Evolutionary conservation across 2,113 vertebrate genomes (phyloP), one percentile per base, ranked within the genome.

Genomic region (Pelodiscus sinensis): DNA sequence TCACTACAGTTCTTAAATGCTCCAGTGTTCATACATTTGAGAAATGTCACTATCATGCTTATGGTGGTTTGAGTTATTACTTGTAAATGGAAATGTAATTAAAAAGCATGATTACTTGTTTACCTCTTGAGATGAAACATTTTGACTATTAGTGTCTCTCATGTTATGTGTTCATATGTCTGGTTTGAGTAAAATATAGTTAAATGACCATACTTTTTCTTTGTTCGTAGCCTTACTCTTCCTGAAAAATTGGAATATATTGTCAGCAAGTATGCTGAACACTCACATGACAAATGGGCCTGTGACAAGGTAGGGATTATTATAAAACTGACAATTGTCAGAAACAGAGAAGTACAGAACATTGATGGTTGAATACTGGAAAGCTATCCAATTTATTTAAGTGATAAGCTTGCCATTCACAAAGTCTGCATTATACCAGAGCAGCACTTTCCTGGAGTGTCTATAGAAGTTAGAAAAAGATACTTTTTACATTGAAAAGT

Each of bases 211-310:
- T 38, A 21, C 22, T 54, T 9, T 91, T 9, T 91, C 88, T 84
- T 92, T 96, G 6, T 55, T 68, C 68, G 80, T 78, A 99, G 99
- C 96, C 98, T 99, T 94, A 98, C 98, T 77, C 98, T 99, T 91
- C 99, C 99, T 83, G 99, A 99, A 97, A 99, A 99, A 96, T 80
- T 99, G 94, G 99, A 99, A 90, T 98, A 98, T 93, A 98, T 99
- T 88, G 98, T 98, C 96, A 99, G 98, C 98, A 99, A 99, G 96
- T 99, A 99, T 35, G 99, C 98, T 3, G 99, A 99, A 91, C 99
- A 99, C 92, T 98, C 97, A 65, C 99, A 99, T 81, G 99, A 99
- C 85, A 99, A 99, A 97, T 99, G 99, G 99, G 98, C 99, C 85
- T 98, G 98, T 96, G 99, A 99, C 94, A 99, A 99, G 99, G 99